Evolutionary conservation across 1,140 invertebrate genomes (phyloP), one percentile per base, ranked within the genome.

Genomic region (Drosophila aff.): DNA sequence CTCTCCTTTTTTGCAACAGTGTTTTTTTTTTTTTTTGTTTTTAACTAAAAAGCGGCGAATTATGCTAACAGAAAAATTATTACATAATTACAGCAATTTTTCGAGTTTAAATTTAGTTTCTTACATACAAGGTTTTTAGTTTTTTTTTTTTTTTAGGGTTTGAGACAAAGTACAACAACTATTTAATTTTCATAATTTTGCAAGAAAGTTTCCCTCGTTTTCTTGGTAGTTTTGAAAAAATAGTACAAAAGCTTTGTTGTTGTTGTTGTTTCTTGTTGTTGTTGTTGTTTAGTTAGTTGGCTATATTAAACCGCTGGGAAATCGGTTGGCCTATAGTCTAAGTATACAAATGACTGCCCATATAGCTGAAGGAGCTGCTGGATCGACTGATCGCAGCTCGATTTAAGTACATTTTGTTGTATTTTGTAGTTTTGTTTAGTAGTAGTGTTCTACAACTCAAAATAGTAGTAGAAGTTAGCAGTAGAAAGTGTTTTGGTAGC

Each of bases 101-200:
- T 82, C 50, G 53, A 43, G 61, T 65, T 79, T 76, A 72, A 61
- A 79, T 44, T 77, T 57, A 60, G 28, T 67, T 75, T 67, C 72
- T 76, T 76, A 76, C 72, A 67, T 60, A 76, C 52, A 76, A 73
- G 36, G 33, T 66, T 76, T 76, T 76, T 67, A 66, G 59, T 23
- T 23, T 23, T 23, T 23, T 2, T 23, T n/a, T 65, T 71, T 76
- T 72, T 76, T 64, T 66, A 52, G 60, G 57, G 71, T 72, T 89
- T 89, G 79, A 84, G 83, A 91, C 81, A 91, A 91, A 91, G 89
- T 91, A 91, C 89, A 91, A 91, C 89, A 91, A 91, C 89, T 91
- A 91, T 74, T 68, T 40, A 81, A 38, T 76, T 69, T 76, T 44
- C 41, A 55, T 71, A 75, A 38, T 75, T 82, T 73, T 59, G 68